Evolutionary conservation across 2,888 invertebrate species (phyloP).

Genomic region (Coelinius sp.): DNA sequence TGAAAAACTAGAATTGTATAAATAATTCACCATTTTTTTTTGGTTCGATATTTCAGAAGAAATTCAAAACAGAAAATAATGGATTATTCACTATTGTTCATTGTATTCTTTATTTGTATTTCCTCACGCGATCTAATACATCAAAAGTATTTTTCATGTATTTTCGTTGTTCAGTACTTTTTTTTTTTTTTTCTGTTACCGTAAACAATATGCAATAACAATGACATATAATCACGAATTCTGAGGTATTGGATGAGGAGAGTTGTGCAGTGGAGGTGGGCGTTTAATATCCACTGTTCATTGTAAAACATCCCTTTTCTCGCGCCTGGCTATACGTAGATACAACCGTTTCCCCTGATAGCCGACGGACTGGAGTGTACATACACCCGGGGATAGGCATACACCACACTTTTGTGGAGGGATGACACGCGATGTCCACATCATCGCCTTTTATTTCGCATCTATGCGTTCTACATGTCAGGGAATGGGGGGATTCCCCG

Average conservation of each 20-base stretch:
- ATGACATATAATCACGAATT: constrained; percentile 11
- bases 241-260: background rate
- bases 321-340: constrained; percentile 39
- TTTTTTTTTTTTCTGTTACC: background rate
- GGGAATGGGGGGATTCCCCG: constrained; percentile 35
- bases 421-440: constrained; percentile 69
- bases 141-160: background rate
- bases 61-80: background rate
- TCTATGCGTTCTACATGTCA: constrained; percentile 28
- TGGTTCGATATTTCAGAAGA: background rate
- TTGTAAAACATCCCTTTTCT: constrained; percentile 68
- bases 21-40: background rate
- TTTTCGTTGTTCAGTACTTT: background rate
- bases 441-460: constrained; percentile 57
- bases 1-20: background rate
- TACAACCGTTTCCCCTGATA: constrained; percentile 41
- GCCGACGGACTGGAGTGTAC: constrained; percentile 40
- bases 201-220: constrained; percentile 21
- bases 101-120: background rate
- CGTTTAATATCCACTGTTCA: constrained; percentile 58
- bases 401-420: constrained; percentile 59
- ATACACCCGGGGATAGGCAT: constrained; percentile 23
- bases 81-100: background rate
- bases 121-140: constrained; percentile 11
- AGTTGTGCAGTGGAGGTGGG: background rate